Conservation (phyloP, 1,140 invertebrate species). For the Calephelis nemesis region DNA sequence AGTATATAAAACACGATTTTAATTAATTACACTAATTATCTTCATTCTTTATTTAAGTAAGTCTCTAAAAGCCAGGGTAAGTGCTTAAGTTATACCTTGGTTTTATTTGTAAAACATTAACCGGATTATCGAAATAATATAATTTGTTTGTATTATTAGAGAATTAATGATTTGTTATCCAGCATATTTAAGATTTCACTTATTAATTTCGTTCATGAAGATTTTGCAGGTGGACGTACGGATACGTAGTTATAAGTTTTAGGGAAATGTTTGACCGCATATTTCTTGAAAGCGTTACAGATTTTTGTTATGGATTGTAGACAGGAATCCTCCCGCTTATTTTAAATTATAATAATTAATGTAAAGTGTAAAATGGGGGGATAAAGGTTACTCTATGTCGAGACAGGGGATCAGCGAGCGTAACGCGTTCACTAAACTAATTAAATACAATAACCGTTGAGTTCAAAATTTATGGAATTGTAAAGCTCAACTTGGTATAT, state of each 20-base stretch:
- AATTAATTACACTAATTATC: no score
- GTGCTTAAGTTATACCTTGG: no score
- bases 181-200: no score
- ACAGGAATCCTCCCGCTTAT: conserved; percentile 18
- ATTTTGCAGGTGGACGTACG: background rate
- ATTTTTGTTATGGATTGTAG: conserved; percentile 12
- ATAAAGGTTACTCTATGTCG: conserved; percentile 31
- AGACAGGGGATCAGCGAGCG: conserved; percentile 32
- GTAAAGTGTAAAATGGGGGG: conserved; percentile 21
- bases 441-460: conserved; percentile 59
- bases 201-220: background rate
- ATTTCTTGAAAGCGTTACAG: conserved; percentile 11
- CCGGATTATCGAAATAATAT: no score
- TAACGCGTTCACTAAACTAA: conserved; percentile 66
- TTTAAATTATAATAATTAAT: conserved; percentile 31
- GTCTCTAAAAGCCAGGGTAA: no score
- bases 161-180: no score
- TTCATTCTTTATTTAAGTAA: no score
- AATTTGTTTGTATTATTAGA: no score
- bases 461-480: conserved; percentile 34
- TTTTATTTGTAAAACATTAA: no score
- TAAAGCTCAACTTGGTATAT: conserved; percentile 7
- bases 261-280: background rate
- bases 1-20: no score
- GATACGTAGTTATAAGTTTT: conserved; percentile 6